A percentile compares a stretch with the other conserved stretches of the same genome.
Evolutionary conservation across 2,888 invertebrate genomes (phyloP).

Genomic region (Glyphotaelius pellucidus): DNA sequence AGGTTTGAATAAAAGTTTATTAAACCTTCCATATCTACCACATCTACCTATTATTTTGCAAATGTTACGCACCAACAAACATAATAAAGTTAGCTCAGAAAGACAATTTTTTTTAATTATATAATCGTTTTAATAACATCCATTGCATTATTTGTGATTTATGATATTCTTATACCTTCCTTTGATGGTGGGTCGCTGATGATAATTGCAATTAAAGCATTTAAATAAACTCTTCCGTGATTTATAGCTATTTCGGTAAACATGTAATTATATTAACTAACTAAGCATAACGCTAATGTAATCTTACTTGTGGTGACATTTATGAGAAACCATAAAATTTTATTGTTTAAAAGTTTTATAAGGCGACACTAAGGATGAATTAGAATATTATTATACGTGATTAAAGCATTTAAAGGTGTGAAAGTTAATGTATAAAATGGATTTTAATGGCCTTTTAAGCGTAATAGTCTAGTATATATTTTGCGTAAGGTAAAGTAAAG

Average conservation of each 20-base stretch:
- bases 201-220: neutral
- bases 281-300: neutral
- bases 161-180: neutral
- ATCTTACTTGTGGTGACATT: neutral
- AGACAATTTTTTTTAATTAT: no score
- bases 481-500: neutral
- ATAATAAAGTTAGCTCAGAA: no score
- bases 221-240: neutral
- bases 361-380: neutral
- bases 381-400: neutral
- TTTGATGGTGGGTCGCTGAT: neutral
- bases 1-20: no score
- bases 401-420: neutral
- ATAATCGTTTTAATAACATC: no score
- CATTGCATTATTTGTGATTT: no score
- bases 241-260: neutral
- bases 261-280: neutral
- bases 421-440: neutral
- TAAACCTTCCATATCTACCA: no score
- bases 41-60: no score
- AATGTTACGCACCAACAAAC: no score
- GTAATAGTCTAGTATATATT: neutral
- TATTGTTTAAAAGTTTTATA: neutral
- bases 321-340: neutral
- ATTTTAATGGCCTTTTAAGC: neutral